Evolutionary conservation across 2,113 vertebrate genomes (phyloP).

Genomic region (Callopanchax toddi): DNA sequence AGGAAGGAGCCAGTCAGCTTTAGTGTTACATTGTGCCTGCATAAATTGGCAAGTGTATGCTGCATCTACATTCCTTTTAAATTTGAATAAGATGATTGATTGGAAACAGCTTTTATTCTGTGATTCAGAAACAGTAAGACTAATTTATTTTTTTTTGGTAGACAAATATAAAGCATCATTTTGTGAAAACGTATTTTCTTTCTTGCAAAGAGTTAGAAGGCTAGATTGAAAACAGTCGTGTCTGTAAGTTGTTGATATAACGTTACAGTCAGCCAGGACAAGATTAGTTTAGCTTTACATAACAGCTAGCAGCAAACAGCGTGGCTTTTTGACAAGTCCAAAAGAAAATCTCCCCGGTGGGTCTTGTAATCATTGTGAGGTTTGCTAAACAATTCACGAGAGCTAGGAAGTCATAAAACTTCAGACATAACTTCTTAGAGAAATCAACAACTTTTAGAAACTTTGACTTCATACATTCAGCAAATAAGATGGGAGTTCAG

Average conservation of each 20-base stretch:
- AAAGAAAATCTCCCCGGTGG: background rate
- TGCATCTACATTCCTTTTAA: conserved; percentile 14
- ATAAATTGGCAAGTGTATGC: conserved; percentile 38
- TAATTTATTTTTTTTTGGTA: conserved; percentile 6
- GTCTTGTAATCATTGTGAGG: background rate
- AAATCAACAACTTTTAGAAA: too few relatives aligned
- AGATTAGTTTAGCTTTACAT: background rate
- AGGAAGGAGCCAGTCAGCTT: conserved; percentile 26
- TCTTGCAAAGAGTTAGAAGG: conserved; percentile 1
- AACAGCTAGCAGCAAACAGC: background rate
- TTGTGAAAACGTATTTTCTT: conserved; percentile 1
- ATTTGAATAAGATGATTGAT: conserved; percentile 5
- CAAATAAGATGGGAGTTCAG: background rate
- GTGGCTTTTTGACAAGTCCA: background rate
- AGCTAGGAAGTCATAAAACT: background rate
- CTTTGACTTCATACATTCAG: too few relatives aligned
- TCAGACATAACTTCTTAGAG: background rate
- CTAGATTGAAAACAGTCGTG: background rate
- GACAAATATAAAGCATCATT: conserved; percentile 1
- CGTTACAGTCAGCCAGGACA: background rate
- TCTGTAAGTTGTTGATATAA: background rate
- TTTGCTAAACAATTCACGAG: too few relatives aligned
- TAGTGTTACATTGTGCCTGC: conserved; percentile 45
- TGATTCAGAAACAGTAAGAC: conserved; percentile 3
- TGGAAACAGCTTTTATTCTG: background rate